Evolutionary conservation across 2,797 vertebrate species (phyloP).

Genomic region (Gadopsis marmoratus): DNA sequence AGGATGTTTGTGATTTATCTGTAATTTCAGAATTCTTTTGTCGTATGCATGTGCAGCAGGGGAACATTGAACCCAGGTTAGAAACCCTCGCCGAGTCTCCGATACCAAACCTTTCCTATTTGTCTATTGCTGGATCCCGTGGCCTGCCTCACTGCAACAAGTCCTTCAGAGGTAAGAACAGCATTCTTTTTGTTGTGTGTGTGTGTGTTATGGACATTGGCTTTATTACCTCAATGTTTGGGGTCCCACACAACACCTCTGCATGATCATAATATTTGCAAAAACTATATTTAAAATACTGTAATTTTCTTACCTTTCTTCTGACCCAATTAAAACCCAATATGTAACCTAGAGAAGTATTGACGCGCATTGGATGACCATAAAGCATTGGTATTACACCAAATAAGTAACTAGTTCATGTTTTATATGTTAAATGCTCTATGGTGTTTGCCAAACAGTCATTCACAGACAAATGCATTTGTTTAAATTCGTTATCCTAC

Average conservation of each 20-base stretch:
- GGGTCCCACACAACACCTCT: not conserved
- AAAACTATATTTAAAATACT: too few species aligned
- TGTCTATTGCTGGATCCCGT: constrained; percentile 68
- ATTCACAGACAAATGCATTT: not conserved
- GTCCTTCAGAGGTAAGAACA: constrained; percentile 69
- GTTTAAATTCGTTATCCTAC: not conserved
- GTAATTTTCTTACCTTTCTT: not conserved
- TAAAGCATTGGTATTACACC: not conserved
- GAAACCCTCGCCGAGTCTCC: constrained; percentile 78
- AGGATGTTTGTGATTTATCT: constrained; percentile 8
- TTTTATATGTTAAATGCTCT: not conserved
- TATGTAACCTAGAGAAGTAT: not conserved
- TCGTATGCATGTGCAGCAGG: constrained; percentile 58
- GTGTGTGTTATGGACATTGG: not conserved
- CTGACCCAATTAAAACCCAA: not conserved
- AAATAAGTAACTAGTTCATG: not conserved
- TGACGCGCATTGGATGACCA: not conserved
- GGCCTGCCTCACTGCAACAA: constrained; percentile 55
- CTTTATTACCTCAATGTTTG: not conserved
- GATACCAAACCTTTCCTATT: constrained; percentile 67
- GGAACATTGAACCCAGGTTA: constrained; percentile 74
- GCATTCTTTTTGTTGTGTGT: not conserved
- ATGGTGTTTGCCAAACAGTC: not conserved
- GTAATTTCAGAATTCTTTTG: not conserved
- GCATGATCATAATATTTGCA: not conserved